These are phyloP conservation scores for Maylandia zebra DNA, from an alignment of 2,113 vertebrate genomes.

Conservation along the genomic window DNA sequence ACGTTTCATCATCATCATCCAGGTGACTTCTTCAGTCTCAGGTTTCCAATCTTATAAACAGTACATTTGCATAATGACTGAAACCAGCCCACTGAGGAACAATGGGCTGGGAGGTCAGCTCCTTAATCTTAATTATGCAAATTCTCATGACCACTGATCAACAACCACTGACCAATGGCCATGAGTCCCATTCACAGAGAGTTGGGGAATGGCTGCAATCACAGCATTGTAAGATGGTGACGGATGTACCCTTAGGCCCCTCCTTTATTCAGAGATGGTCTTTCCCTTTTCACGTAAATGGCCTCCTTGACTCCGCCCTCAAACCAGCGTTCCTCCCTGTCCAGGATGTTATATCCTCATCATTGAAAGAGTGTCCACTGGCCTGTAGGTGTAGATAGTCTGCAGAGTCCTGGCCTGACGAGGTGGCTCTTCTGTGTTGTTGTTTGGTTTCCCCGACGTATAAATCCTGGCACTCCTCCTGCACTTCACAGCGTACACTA, in stretches of 20 bases:
- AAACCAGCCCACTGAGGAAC: not conserved
- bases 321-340: not conserved
- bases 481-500: too few species aligned
- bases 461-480: too few species aligned
- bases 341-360: not conserved
- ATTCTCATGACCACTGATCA: rapidly evolving
- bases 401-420: too few species aligned
- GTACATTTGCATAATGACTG: rapidly evolving
- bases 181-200: rapidly evolving
- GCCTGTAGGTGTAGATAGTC: rapidly evolving
- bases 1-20: not conserved
- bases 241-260: rapidly evolving
- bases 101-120: not conserved
- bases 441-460: too few species aligned
- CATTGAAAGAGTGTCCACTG: rapidly evolving
- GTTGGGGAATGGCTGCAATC: not conserved
- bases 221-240: not conserved
- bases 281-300: not conserved
- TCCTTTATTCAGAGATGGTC: rapidly evolving
- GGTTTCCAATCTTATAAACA: not conserved
- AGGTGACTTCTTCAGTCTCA: not conserved
- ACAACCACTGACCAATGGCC: rapidly evolving
- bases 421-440: rapidly evolving
- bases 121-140: not conserved
- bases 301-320: rapidly evolving